Percentiles rank a stretch among this genome's conserved stretches.
These are phyloP conservation scores for Manacus vitellinus DNA, from an alignment of 2,113 vertebrate genomes.

Conservation along the genomic window DNA sequence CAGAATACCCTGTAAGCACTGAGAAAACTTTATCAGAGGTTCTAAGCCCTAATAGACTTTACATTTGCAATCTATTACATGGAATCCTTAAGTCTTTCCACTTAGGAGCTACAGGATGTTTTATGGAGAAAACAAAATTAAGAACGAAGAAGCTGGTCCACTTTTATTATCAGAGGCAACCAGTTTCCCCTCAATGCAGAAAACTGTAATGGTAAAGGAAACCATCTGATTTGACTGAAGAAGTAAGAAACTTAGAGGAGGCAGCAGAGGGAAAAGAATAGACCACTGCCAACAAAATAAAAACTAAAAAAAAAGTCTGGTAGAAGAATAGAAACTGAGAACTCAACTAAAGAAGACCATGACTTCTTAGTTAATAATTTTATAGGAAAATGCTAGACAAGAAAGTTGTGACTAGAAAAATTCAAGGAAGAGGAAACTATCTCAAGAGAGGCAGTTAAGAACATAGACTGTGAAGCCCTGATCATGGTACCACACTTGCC, in stretches of 20 bases:
- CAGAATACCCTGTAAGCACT: background rate
- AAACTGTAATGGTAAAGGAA: background rate
- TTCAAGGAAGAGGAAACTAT: background rate
- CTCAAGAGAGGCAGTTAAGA: background rate
- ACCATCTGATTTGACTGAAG: background rate
- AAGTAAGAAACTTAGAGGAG: background rate
- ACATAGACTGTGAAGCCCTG: background rate
- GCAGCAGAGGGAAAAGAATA: background rate
- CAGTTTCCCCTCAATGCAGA: background rate
- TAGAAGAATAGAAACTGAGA: background rate
- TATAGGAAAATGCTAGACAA: background rate
- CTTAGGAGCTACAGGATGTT: background rate
- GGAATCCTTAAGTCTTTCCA: background rate
- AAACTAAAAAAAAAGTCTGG: background rate
- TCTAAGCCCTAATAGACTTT: background rate
- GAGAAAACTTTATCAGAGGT: background rate
- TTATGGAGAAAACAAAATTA: background rate
- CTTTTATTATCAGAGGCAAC: background rate
- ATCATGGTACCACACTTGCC: rapidly evolving
- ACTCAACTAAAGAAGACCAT: background rate
- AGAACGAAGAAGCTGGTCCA: background rate
- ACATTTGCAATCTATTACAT: background rate
- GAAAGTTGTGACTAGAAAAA: background rate
- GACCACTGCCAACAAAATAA: background rate
- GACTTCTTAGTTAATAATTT: background rate